Base-by-base conservation (phyloP, 2,888 invertebrate genomes). In the Ophion ventricosus region DNA sequence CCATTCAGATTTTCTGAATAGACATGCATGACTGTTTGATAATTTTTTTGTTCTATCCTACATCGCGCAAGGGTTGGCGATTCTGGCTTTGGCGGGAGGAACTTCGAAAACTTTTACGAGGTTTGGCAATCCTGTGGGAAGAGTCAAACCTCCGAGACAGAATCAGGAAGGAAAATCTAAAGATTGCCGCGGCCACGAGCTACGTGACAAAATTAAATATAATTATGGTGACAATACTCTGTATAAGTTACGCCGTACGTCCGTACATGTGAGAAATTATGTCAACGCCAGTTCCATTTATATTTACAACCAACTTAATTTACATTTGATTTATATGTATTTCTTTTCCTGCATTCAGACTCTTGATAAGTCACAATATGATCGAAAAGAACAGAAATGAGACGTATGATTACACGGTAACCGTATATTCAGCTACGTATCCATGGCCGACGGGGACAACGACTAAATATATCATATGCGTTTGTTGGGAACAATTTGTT, bases 401-500 rank as follows among this genome's bases (percentile, higher is more conserved):
- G 10, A 25, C 63, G 72, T 85, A 77, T 63, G 83, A 85, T 66
- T 85, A 77, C 23, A 69, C 64, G 2, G 63, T 59, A 2, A 85
- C 83, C 10, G 78, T 83, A 10, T 83, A 80, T 63, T 74, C 80
- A 35, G 74, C 80, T n/a, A 83, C 66, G 0, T 85, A 83, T 63
- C 83, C 83, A 5, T 85, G 80, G 54, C 67, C 85, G 2, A 78
- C 74, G 14, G 29, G 77, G 1, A 69, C 83, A 1, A 10, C 78
- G 29, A 57, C n/a, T 2, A 61, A 23, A 23, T 78, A 80, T 63
- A 43, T 81, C 10, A 40, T 70, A 26, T 80, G 80, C 80, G 57
- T 83, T 43, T 80, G 70, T 67, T 85, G 80, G 73, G 83, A 83
- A 75, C 83, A 85, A 67, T 76, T 67, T n/a, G 63, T 78, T 23